Evolutionary conservation across 2,113 vertebrate genomes (phyloP), one percentile per base, ranked within the genome.

Genomic region (Tupaia chinensis): DNA sequence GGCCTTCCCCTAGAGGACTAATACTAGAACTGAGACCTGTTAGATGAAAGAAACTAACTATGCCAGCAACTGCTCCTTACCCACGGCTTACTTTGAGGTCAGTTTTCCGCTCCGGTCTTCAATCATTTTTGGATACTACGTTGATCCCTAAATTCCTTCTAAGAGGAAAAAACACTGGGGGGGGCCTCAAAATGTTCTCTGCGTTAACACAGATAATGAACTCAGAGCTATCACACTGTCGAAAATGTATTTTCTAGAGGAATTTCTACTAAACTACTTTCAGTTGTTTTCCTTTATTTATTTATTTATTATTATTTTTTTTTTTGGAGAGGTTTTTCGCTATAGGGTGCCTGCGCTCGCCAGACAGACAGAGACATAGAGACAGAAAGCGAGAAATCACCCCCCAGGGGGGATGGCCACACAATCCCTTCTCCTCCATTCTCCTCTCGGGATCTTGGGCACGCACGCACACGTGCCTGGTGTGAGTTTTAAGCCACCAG

Each of bases 161-260:
- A 87, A 77, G 72, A 69, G 60, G 53, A 70, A 87, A 96, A 85
- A 86, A 9, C 25, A 78, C 10, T 32, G n/a, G 20, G 23, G 53
- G 44, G 44, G 44, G 44, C 32, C 15, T 34, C 68, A 77, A 70
- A 4, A 89, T 72, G 61, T 78, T 56, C 14, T 89, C 65, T 91
- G 53, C 68, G 44, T 17, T 68, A 87, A 61, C 13, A 76, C 72
- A 89, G 78, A 81, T 74, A 72, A 22, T 82, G 60, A 79, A 54
- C 65, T 44, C 7, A 44, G 10, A 92, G 17, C 77, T 86, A 8
- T 34, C 56, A 78, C 20, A n/a, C 8, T 16, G 32, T n/a, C 77
- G 68, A 86, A 80, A 93, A 70, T 23, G 65, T 19, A 34, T 83
- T 81, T 91, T 94, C 84, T 61, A n/a, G n/a, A 76, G 83, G 58